Evolutionary conservation across 2,113 vertebrate species (phyloP).

Genomic region (Eolophus roseicapilla): DNA sequence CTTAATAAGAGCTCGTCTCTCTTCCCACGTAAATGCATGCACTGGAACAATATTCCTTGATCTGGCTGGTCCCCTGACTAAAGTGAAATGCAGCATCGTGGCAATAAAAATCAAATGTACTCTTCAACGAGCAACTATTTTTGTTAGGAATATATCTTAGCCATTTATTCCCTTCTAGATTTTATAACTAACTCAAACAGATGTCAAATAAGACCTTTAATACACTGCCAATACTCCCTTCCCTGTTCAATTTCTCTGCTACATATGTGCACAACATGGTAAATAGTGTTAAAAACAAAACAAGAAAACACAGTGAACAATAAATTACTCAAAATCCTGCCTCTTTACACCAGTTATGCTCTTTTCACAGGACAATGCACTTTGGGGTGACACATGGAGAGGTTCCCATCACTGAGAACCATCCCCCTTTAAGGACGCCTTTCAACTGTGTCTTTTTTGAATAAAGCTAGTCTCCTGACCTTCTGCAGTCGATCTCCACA

Average conservation of each 20-base stretch:
- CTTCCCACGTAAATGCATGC: not conserved
- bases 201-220: not conserved
- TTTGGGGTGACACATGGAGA: not conserved
- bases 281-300: not conserved
- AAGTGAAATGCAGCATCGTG: not conserved
- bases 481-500: not conserved
- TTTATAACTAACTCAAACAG: not conserved
- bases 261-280: not conserved
- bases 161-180: not conserved
- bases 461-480: not conserved
- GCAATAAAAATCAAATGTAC: not conserved
- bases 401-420: not conserved
- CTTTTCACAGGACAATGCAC: not conserved
- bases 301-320: not conserved
- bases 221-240: not conserved
- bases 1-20: not conserved
- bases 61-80: not conserved
- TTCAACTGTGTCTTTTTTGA: not conserved
- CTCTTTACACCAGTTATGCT: not conserved
- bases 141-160: not conserved
- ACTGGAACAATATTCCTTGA: not conserved
- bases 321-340: not conserved
- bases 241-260: not conserved
- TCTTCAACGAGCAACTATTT: not conserved
- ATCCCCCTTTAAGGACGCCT: not conserved